Evolutionary conservation across 2,113 vertebrate genomes (phyloP), one percentile per base, ranked within the genome.

Genomic region (Psilopogon haemacephalus): DNA sequence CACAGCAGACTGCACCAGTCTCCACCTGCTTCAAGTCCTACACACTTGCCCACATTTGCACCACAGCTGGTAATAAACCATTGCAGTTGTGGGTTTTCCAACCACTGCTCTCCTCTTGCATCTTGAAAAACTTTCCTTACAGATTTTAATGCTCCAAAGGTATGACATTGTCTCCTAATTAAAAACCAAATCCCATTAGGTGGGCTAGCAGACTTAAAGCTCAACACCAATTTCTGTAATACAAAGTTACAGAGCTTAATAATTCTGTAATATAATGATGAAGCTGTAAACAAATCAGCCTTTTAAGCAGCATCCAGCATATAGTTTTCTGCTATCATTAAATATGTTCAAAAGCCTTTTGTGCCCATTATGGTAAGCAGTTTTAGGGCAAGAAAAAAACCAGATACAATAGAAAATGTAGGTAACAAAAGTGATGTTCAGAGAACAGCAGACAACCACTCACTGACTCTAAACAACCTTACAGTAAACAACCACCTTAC

Each of bases 41-140:
- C 10, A 2, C 5, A 4, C 32, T 1, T 16, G 5, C 60, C 46
- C 5, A 0, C 27, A 14, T 33, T 21, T 33, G 24, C 20, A 32
- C 30, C 23, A 20, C 3, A n/a, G 37, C 1, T 20, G 35, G 1
- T 17, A 35, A 28, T 3, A 28, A 58, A 40, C n/a, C 17, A 35
- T 20, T 8, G 4, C 15, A 21, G 26, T 1, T 19, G 12, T 2
- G 3, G 16, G 33, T 35, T 35, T 83, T 37, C 32, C 68, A 59
- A 20, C 18, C 48, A 23, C 42, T 69, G 2, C 12, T 42, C 33
- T 33, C 56, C 46, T 62, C 12, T n/a, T n/a, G 3, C 5, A 12
- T 28, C 48, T 40, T 44, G 14, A 62, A 33, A 62, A 44, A 33
- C 15, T 2, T 13, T 72, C 59, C 16, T 82, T 21, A 15, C 44